Base-by-base conservation (phyloP, 1,140 invertebrate genomes). In the Drosophila pseudoobscura region DNA sequence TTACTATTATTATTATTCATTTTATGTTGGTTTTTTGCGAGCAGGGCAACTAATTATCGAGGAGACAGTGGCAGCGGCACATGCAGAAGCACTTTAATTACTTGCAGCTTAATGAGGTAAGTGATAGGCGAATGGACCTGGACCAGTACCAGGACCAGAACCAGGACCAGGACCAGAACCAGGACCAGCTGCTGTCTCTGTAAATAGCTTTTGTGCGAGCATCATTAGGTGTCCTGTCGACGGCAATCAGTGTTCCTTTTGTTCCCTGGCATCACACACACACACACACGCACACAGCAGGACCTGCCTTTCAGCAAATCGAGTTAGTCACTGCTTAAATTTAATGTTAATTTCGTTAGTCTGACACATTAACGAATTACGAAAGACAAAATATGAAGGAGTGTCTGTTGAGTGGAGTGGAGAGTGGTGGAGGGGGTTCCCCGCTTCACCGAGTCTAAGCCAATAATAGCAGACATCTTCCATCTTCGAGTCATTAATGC, bases 341-440 rank as follows among this genome's bases (percentile, higher is more conserved):
- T 84, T 84, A 80, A 75, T 84, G 80, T 79, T 84, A 87, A 84
- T 80, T 84, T 80, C 45, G 73, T 84, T 84, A 87, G 63, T 79
- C 77, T 65, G 78, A 69, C 60, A 80, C 76, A 84, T 84, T 84
- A 84, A 70, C 66, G 82, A 62, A 13, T 84, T 85, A 74, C 66
- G 82, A 62, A 13, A 39, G 52, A 55, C 74, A 45, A 59, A 64
- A 53, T 64, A 61, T 61, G 66, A 51, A 31, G 41, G 58, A 53
- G 51, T 53, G 51, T 26, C n/a, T 39, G 24, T 6, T 4, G 9
- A 46, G 24, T 26, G 24, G 57, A 26, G 15, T 39, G n/a, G 15
- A 3, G 0, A 9, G 39, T 24, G 13, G 15, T 17, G 35, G 39
- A 31, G 24, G 52, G 43, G 13, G 31, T 2, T 31, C 31, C 2